Evolutionary conservation across 2,113 vertebrate genomes (phyloP).

Genomic region (Excalfactoria chinensis): DNA sequence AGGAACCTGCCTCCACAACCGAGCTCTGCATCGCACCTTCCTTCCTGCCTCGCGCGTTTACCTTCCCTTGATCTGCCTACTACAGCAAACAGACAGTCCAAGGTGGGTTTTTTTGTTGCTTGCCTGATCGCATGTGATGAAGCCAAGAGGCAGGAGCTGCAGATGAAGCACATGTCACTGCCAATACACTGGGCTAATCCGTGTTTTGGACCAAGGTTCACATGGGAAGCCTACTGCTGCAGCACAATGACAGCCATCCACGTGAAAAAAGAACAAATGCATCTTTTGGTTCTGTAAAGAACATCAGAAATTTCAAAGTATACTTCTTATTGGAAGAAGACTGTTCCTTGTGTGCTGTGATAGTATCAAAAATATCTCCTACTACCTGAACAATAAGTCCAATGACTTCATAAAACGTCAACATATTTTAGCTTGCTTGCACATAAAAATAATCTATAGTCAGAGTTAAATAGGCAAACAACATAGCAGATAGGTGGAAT

Average conservation of each 20-base stretch:
- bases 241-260: not conserved
- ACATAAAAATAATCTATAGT: not conserved
- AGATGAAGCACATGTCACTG: not conserved
- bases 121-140: fast-evolving
- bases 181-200: not conserved
- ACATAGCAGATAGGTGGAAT: not conserved
- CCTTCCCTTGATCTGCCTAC: not conserved
- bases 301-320: not conserved
- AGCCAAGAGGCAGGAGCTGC: not conserved
- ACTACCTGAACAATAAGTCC: not conserved
- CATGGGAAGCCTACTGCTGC: not conserved
- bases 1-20: not conserved
- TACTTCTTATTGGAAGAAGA: not conserved
- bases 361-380: not conserved
- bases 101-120: not conserved
- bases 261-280: not conserved
- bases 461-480: not conserved
- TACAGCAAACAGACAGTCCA: not conserved
- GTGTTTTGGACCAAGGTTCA: not conserved
- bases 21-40: fast-evolving
- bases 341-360: not conserved
- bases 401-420: not conserved
- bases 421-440: not conserved
- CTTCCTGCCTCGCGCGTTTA: not conserved
- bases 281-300: not conserved